Evolutionary conservation across 2,113 vertebrate genomes (phyloP), one percentile per base, ranked within the genome.

Genomic region (Lepus americanus): DNA sequence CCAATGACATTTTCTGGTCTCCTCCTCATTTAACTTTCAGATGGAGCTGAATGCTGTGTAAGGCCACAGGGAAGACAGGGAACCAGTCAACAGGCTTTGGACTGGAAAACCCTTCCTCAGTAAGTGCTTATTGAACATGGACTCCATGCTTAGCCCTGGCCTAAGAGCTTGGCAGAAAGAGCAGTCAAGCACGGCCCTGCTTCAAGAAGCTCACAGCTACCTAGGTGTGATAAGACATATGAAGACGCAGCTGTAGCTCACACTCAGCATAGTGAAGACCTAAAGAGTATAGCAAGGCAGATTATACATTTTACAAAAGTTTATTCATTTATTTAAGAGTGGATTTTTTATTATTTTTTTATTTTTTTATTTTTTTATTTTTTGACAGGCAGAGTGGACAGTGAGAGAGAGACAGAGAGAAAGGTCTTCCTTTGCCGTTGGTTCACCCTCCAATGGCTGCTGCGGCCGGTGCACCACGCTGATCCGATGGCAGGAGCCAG

Each of bases 111-210:
- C 9, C 74, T 55, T 89, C 39, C 23, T 92, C 85, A 93, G 10
- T 53, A 86, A n/a, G 72, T 89, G 36, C 6, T 92, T 94, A 92
- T 49, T 91, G 59, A 90, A 89, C 53, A 89, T 5, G 39, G 53
- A 89, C 86, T 91, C 81, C 80, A 77, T 89, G 55, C 55, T 91
- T 64, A 96, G 61, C 59, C 70, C 59, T 95, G 70, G 80, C n/a
- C 61, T 92, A 86, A 91, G 51, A 94, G 13, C 16, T 67, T 87
- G 19, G 29, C 27, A 16, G 31, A 64, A 83, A 89, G 70, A 93
- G 70, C 63, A 89, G 9, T 87, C 0, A 89, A 55, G 36, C 22
- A 19, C 51, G 61, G 23, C 63, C 6, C 81, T 67, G 5, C 66
- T 73, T 94, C 61, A 83, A 83, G 44, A 36, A 84, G 22, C 76